Conservation (phyloP, 2,113 vertebrate genomes). For the Boulengeromyrus knoepffleri region DNA sequence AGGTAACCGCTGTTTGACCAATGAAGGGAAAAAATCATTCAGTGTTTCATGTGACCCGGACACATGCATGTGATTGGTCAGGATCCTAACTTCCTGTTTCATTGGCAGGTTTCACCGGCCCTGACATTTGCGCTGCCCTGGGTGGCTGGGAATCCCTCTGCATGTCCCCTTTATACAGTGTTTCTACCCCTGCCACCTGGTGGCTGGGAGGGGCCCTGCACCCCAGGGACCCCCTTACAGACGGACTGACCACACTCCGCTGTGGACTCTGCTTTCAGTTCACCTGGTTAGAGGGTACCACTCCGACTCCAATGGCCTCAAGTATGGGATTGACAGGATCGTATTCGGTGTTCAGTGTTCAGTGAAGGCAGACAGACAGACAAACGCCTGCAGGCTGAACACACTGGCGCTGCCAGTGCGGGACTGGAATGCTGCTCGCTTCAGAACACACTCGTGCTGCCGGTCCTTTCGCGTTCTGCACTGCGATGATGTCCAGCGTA, state of each 20-base stretch:
- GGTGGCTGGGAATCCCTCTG: background rate
- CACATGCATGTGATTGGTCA: background rate
- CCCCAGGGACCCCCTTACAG: background rate
- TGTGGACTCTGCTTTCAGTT: background rate
- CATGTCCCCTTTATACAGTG: background rate
- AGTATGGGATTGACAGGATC: background rate
- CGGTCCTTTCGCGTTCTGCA: background rate
- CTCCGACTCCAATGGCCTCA: background rate
- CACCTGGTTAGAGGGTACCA: background rate
- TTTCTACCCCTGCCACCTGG: background rate
- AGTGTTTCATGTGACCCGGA: background rate
- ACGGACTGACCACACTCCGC: background rate
- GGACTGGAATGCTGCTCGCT: background rate
- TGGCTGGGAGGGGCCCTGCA: background rate
- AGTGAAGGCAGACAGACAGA: background rate
- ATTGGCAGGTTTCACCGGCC: conserved; percentile 46
- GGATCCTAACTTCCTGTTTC: conserved; percentile 12
- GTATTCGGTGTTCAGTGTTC: background rate
- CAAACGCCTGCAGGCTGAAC: background rate
- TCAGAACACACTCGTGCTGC: background rate
- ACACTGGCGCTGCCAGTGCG: background rate
- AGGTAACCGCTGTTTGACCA: conserved; percentile 56
- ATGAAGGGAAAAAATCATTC: background rate
- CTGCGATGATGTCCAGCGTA: background rate
- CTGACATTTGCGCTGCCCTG: conserved; percentile 23